Evolutionary conservation across 2,113 vertebrate species (phyloP).

Genomic region (Gymnogyps californianus): DNA sequence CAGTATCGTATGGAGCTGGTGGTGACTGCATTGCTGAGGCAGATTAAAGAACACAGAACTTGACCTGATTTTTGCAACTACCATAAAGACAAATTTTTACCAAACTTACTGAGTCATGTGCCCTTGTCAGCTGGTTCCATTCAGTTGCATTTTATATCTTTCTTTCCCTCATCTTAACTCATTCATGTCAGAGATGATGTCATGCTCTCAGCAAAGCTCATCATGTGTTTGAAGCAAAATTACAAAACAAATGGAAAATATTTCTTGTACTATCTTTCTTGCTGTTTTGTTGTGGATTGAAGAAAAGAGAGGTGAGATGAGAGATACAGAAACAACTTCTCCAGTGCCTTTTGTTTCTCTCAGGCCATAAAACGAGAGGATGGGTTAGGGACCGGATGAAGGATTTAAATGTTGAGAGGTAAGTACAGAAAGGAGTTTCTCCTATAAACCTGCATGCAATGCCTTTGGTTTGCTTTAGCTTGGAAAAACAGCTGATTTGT

Average conservation of each 20-base stretch:
- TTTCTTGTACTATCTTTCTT: not conserved
- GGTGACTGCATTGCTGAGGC: not conserved
- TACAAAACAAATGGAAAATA: not conserved
- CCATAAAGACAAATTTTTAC: not conserved
- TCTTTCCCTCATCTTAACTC: not conserved
- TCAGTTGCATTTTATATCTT: not conserved
- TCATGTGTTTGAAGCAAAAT: not conserved
- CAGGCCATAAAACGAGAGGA: not conserved
- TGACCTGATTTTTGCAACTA: not conserved
- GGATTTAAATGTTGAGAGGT: not conserved
- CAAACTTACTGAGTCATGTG: not conserved
- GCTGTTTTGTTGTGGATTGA: not conserved
- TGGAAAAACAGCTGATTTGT: not conserved
- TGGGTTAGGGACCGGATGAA: not conserved
- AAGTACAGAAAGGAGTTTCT: not conserved
- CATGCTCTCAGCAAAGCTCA: not conserved
- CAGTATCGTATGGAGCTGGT: not conserved
- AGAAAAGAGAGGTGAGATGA: not conserved
- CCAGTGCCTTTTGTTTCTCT: not conserved
- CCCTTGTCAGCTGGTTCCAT: not conserved
- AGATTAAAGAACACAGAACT: not conserved
- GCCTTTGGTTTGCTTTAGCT: not conserved
- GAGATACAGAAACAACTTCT: not conserved
- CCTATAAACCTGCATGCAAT: not conserved
- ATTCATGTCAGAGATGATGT: not conserved